Percentiles rank a stretch among this genome's conserved stretches.
Evolutionary conservation across 2,113 vertebrate genomes (phyloP).

Genomic region (Scomber colias): DNA sequence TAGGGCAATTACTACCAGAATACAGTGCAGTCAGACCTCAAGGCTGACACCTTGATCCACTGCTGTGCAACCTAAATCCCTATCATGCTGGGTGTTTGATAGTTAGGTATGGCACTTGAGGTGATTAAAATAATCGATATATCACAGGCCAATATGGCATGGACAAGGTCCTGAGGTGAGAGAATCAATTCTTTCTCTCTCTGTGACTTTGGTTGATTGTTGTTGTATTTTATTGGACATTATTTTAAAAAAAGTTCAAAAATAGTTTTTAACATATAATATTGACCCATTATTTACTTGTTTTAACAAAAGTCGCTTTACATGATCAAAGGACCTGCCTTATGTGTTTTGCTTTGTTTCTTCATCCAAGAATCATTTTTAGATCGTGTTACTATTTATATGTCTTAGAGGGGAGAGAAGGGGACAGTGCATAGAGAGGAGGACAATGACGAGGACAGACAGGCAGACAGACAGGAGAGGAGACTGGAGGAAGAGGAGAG

Average conservation of each 20-base stretch:
- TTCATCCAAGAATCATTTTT: neutral
- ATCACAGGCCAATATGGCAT: neutral
- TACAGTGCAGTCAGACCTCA: neutral
- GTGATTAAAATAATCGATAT: slow-evolving; percentile 42
- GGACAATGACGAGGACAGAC: neutral
- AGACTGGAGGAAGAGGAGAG: slow-evolving; percentile 6
- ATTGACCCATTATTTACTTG: no score
- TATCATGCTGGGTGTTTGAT: neutral
- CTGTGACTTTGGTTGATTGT: no score
- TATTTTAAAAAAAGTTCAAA: neutral
- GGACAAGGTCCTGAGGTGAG: neutral
- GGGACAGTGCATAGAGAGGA: neutral
- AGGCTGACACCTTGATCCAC: slow-evolving; percentile 42
- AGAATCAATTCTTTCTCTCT: neutral
- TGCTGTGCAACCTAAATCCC: slow-evolving; percentile 26
- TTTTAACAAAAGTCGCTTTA: neutral
- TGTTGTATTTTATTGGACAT: neutral
- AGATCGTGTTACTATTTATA: neutral
- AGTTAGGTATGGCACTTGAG: neutral
- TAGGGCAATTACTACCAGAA: slow-evolving; percentile 1
- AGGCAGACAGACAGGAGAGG: neutral
- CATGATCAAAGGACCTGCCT: neutral
- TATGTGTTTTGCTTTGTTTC: neutral
- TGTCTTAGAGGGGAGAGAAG: neutral
- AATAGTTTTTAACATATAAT: neutral